These are phyloP conservation scores for Drosophila mimetica DNA, from an alignment of 2,888 invertebrate species.

Conservation along the genomic window DNA sequence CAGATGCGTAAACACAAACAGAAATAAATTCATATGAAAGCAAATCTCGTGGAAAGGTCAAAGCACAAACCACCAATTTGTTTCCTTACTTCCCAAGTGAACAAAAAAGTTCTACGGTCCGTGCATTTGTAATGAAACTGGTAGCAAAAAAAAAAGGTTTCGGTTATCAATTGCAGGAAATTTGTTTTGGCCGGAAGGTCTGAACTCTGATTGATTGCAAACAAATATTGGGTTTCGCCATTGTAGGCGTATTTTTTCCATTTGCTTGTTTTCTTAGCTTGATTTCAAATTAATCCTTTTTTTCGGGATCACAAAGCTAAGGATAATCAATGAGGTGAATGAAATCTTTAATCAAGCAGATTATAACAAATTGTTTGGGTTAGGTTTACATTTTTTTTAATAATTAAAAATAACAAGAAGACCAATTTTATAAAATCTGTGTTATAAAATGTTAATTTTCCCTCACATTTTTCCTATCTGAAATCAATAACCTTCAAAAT, in stretches of 20 bases:
- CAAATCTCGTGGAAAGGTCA: conserved; percentile 28
- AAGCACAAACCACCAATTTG: conserved; percentile 16
- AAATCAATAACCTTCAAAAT: too few relatives aligned
- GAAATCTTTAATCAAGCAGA: conserved; percentile 45
- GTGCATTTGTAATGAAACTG: conserved; percentile 72
- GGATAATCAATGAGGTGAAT: conserved; percentile 23
- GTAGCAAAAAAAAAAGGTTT: conserved; percentile 44
- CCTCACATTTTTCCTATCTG: too few relatives aligned
- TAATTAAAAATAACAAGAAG: too few relatives aligned
- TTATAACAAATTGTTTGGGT: background rate
- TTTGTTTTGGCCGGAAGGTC: conserved; percentile 54
- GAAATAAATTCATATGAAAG: conserved; percentile 38
- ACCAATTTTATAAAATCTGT: too few relatives aligned
- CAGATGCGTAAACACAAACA: conserved; percentile 40
- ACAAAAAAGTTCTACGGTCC: conserved; percentile 16
- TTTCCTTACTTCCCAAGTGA: conserved; percentile 9
- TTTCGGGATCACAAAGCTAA: conserved; percentile 20
- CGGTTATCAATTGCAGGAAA: conserved; percentile 60
- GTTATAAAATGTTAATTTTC: too few relatives aligned
- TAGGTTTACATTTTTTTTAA: background rate
- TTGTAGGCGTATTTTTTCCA: conserved; percentile 3
- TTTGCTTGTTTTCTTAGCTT: conserved; percentile 44
- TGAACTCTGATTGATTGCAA: conserved; percentile 73
- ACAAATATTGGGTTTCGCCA: conserved; percentile 34
- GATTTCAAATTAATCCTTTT: conserved; percentile 61